These are phyloP conservation scores for Orgyia antiqua DNA, from an alignment of 2,888 invertebrate genomes.

Conservation along the genomic window DNA sequence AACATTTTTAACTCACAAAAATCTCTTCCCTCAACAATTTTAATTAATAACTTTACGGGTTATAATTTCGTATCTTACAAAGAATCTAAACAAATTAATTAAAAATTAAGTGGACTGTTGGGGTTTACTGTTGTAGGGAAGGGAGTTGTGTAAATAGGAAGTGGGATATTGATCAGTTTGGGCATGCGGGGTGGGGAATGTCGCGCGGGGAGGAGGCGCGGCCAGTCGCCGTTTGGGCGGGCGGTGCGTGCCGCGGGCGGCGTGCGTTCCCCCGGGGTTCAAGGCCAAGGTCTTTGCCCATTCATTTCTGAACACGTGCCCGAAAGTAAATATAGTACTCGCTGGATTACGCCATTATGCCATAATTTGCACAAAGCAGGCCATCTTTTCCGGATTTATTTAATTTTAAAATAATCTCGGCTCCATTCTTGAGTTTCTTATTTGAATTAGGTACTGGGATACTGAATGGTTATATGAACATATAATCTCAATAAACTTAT, in stretches of 20 bases:
- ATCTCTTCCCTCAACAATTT: too few relatives aligned
- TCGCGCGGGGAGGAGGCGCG: conserved; percentile 39
- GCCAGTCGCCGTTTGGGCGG: conserved; percentile 59
- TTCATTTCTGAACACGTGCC: conserved; percentile 73
- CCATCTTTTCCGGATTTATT: conserved; percentile 22
- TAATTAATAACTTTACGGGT: conserved; percentile 5
- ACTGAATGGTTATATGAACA: too few relatives aligned
- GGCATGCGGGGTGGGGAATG: conserved; percentile 29
- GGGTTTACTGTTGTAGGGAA: conserved; percentile 33
- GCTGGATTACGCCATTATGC: conserved; percentile 52
- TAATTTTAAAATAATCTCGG: conserved; percentile 8
- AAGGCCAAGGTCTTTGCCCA: conserved; percentile 71
- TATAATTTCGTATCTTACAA: conserved; percentile 1
- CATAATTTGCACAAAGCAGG: conserved; percentile 31
- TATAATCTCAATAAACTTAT: too few relatives aligned
- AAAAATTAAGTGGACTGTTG: conserved; percentile 16
- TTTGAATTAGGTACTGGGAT: too few relatives aligned
- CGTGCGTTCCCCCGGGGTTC: conserved; percentile 67
- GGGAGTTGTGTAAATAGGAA: conserved; percentile 47
- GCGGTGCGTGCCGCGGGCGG: conserved; percentile 58
- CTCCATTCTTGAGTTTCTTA: too few relatives aligned
- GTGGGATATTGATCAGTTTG: conserved; percentile 55
- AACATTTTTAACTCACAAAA: too few relatives aligned
- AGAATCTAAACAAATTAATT: conserved; percentile 7
- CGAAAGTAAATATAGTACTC: conserved; percentile 74